Conservation (phyloP, 2,113 vertebrate genomes). For the Chrysemys picta region DNA sequence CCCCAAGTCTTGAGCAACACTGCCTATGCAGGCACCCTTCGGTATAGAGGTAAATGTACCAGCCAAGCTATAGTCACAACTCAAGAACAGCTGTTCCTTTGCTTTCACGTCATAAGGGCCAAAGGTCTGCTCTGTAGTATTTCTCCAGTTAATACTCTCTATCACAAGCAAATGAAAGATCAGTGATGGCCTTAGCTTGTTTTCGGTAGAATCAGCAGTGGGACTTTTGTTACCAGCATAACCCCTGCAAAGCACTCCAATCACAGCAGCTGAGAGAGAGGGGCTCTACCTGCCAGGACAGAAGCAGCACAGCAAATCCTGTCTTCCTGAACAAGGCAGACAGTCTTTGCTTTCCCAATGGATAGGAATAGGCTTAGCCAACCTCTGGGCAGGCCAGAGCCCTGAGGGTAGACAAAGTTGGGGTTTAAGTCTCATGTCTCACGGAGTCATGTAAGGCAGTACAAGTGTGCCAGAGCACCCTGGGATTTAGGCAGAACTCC, state of each 20-base stretch:
- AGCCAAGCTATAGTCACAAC: background rate
- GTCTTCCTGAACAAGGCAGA: background rate
- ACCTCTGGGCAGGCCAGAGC: background rate
- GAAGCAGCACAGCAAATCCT: constrained; percentile 1
- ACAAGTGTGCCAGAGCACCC: background rate
- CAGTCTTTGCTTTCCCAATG: background rate
- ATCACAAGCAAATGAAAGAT: background rate
- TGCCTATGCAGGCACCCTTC: background rate
- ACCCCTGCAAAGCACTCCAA: background rate
- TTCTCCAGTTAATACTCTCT: background rate
- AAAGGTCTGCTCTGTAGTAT: background rate
- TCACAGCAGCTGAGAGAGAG: background rate
- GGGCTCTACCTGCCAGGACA: background rate
- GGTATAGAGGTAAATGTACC: background rate
- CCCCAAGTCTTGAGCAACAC: background rate
- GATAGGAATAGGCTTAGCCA: background rate
- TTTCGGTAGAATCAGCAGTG: background rate
- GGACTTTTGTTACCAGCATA: background rate
- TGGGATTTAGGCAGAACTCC: background rate
- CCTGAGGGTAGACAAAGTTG: background rate
- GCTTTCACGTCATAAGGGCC: background rate
- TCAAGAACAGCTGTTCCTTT: background rate
- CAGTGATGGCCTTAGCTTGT: background rate
- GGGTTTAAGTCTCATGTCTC: background rate
- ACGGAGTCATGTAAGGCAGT: background rate